Evolutionary conservation across 1,140 invertebrate genomes (phyloP).

Genomic region (Diploscapter pachys): DNA sequence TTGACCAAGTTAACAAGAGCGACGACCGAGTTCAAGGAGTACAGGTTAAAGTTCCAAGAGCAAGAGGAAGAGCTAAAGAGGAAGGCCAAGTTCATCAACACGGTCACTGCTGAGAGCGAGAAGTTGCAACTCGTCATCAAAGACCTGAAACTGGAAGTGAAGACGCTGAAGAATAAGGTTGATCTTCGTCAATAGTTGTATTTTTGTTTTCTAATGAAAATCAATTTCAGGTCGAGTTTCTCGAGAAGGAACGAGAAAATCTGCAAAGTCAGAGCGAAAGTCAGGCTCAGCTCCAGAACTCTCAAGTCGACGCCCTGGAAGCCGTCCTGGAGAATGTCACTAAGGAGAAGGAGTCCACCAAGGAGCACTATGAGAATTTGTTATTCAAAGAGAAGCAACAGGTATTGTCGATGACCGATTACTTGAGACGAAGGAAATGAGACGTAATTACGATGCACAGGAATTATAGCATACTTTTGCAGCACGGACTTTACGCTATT

Average conservation of each 20-base stretch:
- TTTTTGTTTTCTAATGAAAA: conserved; percentile 15
- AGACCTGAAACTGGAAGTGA: conserved; percentile 54
- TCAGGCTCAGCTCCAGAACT: conserved; percentile 53
- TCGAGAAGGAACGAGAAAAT: conserved; percentile 55
- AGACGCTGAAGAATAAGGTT: conserved; percentile 46
- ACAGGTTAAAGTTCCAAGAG: conserved; percentile 34
- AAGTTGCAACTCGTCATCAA: conserved; percentile 47
- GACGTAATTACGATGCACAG: neutral
- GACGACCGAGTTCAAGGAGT: conserved; percentile 37
- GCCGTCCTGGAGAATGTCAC: conserved; percentile 54
- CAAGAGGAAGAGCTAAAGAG: conserved; percentile 44
- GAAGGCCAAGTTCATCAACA: conserved; percentile 42
- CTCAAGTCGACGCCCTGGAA: conserved; percentile 55
- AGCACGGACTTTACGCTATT: no score
- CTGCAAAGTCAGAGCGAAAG: conserved; percentile 53
- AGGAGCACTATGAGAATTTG: conserved; percentile 51
- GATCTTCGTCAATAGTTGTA: neutral
- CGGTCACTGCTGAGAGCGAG: conserved; percentile 46
- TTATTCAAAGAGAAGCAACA: conserved; percentile 43
- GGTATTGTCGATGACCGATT: neutral
- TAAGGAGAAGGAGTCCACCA: conserved; percentile 51
- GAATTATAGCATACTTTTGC: neutral
- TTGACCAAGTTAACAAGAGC: conserved; percentile 36
- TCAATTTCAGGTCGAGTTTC: conserved; percentile 43
- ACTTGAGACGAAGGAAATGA: neutral